These are phyloP conservation scores for Mareca penelope DNA, from an alignment of 2,797 vertebrate species.

Conservation along the genomic window DNA sequence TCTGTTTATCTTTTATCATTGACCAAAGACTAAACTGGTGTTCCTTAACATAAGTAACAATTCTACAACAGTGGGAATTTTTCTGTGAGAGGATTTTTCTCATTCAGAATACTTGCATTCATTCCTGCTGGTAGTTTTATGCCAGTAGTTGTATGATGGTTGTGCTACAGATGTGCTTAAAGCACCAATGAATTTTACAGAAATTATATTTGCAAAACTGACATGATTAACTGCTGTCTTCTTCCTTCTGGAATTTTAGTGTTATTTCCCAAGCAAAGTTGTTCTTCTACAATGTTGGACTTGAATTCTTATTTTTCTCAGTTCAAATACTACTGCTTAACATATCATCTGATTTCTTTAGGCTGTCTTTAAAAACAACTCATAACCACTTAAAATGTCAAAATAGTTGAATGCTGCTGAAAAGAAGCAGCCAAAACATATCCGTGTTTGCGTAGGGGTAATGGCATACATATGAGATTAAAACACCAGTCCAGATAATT, in stretches of 20 bases:
- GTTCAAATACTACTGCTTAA: neutral
- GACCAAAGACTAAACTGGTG: neutral
- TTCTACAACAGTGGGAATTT: neutral
- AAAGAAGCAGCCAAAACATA: slow-evolving; percentile 18
- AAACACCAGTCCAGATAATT: slow-evolving; percentile 54
- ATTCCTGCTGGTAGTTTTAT: neutral
- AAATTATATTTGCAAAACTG: neutral
- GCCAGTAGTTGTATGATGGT: neutral
- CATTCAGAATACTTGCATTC: neutral
- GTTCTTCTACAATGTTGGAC: neutral
- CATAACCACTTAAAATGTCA: slow-evolving; percentile 47
- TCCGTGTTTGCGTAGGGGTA: slow-evolving; percentile 12
- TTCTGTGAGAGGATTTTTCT: neutral
- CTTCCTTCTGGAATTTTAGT: neutral
- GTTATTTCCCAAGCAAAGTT: neutral
- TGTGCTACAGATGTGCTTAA: neutral
- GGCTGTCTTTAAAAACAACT: slow-evolving; percentile 10
- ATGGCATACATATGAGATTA: slow-evolving; percentile 20
- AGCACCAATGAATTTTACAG: neutral
- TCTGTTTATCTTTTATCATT: neutral
- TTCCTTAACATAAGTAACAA: neutral
- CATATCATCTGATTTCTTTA: slow-evolving; percentile 28
- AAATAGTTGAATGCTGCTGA: slow-evolving; percentile 25
- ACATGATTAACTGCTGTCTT: neutral
- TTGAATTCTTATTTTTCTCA: neutral